Evolutionary conservation across 1,140 invertebrate genomes (phyloP), one percentile per base, ranked within the genome.

Genomic region (Macrosteles quadrilineatus): DNA sequence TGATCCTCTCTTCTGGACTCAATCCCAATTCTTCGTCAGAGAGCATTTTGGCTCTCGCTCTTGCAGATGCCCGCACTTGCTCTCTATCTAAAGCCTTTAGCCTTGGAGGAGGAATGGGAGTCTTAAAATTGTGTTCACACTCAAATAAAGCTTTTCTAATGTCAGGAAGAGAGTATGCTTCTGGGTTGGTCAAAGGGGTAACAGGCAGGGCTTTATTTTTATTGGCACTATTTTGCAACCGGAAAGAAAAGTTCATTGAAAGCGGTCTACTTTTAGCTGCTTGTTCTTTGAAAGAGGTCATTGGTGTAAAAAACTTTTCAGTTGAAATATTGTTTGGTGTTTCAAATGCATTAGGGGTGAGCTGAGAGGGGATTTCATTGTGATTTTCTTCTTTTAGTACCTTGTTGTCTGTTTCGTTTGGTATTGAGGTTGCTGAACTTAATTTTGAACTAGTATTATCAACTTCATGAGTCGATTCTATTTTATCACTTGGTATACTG

Each of bases 1-100:
- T 82, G 64, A 90, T 83, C 74, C 87, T 87, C 70, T 91, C 87
- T 72, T 90, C 88, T 0, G 90, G 89, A 78, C 88, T 91, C 0
- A 92, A 79, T 12, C 89, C 88, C 2, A 91, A 76, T 75, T 91
- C 88, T 71, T 88, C 85, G 76, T 92, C 90, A 45, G 87, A 90
- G 75, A 89, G 89, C 1, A 91, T 78, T 64, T 87, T 84, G 0
- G 88, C 90, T 36, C 90, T 80, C 30, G 87, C 87, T 55, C 89
- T 79, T 0, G 90, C 78, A 75, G 21, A 87, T 81, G 76, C 88
- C 85, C 64, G 89, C 87, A 2, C 85, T 83, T 0, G 83, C 82
- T 62, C 76, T 4, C 57, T 40, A 25, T 69, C 68, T n/a, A 83
- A 81, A 69, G 80, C 79, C 68, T 82, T 83, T 0, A 76, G 68